These are phyloP conservation scores for Tetragnatha montana DNA, from an alignment of 2,888 invertebrate species.

Conservation along the genomic window DNA sequence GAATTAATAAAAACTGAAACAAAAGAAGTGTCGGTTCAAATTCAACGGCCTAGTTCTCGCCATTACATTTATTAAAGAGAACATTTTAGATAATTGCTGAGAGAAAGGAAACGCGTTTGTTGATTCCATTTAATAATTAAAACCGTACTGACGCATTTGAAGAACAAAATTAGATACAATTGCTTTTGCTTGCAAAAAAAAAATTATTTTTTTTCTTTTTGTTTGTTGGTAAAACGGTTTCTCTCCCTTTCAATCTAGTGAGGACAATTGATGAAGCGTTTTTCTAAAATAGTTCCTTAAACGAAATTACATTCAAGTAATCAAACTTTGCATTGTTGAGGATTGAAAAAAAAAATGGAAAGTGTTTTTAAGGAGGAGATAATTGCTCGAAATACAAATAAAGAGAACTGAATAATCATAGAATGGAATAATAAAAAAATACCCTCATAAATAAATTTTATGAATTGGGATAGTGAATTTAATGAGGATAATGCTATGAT, in stretches of 20 bases:
- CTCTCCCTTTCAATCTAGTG: not conserved
- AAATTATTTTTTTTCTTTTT: not conserved
- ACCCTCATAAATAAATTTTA: too few relatives aligned
- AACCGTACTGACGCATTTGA: not conserved
- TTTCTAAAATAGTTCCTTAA: not conserved
- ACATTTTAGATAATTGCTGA: not conserved
- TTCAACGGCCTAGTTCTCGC: not conserved
- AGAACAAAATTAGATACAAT: not conserved
- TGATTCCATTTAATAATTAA: not conserved
- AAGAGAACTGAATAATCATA: too few relatives aligned
- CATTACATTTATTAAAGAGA: not conserved
- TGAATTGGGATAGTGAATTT: too few relatives aligned
- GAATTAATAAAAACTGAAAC: not conserved
- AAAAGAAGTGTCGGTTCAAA: not conserved
- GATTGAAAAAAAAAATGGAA: too few relatives aligned
- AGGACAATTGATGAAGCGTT: not conserved
- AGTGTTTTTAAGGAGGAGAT: too few relatives aligned
- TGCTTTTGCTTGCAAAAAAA: not conserved
- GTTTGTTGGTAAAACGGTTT: not conserved
- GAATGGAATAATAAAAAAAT: too few relatives aligned
- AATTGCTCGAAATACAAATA: too few relatives aligned
- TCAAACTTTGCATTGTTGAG: too few relatives aligned
- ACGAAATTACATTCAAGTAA: not conserved
- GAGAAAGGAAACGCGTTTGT: not conserved
- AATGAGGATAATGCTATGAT: too few relatives aligned